Evolutionary conservation across 2,113 vertebrate species (phyloP), one percentile per base, ranked within the genome.

Genomic region (Antigone vipio): DNA sequence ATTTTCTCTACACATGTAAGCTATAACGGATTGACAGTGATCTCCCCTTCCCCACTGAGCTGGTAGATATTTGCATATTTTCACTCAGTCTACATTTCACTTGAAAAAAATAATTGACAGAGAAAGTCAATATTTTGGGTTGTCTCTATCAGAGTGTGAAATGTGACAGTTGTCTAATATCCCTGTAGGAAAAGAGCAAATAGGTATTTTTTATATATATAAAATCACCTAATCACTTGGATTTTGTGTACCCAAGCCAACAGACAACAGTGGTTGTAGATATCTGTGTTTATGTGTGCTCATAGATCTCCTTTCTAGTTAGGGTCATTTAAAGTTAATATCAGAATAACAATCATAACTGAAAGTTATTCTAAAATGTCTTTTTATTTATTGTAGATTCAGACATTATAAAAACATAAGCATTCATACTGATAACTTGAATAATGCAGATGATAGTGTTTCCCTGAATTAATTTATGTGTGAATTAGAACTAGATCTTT

Each of bases 241-340:
- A 67, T 75, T 89, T 92, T 94, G 34, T 68, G 16, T 32, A 68
- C 26, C 12, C 34, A 64, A 42, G 34, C 20, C 90, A 38, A 55
- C 14, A 62, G 40, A 47, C 21, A 71, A 29, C 4, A 82, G 22
- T 44, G 22, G 38, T 52, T 91, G 58, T 15, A 67, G 13, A 59
- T 55, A 71, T 20, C 34, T 69, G 9, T 10, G 8, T 64, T 17
- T 26, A 7, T 84, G 18, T 58, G 49, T 7, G 5, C 0, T 0
- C 50, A 88, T 18, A 73, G 10, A 52, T 75, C 6, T 83, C 11
- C 30, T 74, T 92, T 82, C 9, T 92, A 72, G 68, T 68, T 59
- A 68, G 12, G 52, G 26, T 84, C 3, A 0, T 60, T 5, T 19
- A 64, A 92, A 26, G 29, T 68, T 76, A 52, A 60, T 68, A 60